Conservation (phyloP, 2,113 vertebrate species). For the Tringa solitaria region DNA sequence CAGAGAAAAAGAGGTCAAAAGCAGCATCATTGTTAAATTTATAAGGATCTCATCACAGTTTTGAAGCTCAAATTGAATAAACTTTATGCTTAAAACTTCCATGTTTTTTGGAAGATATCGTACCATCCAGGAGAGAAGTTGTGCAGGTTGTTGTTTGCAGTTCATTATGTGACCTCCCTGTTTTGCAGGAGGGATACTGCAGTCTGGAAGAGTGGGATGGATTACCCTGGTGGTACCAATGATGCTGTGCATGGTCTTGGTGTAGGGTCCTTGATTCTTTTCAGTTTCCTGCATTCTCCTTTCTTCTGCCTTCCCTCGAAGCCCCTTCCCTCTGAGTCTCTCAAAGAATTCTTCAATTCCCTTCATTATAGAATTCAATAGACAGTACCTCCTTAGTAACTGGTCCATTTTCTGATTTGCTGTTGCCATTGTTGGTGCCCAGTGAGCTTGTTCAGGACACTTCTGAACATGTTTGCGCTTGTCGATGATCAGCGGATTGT, state of each 20-base stretch:
- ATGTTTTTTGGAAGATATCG: background rate
- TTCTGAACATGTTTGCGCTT: background rate
- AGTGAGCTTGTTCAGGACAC: background rate
- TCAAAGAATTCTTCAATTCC: background rate
- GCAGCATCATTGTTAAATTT: background rate
- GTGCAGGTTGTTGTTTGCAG: background rate
- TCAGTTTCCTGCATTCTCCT: background rate
- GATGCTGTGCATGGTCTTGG: too few relatives aligned
- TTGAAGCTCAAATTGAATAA: background rate
- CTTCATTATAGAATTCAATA: background rate
- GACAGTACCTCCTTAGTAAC: background rate
- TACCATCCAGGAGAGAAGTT: background rate
- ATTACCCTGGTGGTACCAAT: background rate
- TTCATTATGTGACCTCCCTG: background rate
- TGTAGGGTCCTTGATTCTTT: background rate
- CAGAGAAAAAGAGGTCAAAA: background rate
- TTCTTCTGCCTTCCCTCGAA: background rate
- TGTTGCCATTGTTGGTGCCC: background rate
- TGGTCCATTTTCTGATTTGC: background rate
- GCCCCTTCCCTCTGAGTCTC: background rate
- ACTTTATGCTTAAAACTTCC: background rate
- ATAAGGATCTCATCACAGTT: background rate
- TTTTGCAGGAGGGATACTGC: background rate
- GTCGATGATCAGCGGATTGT: background rate
- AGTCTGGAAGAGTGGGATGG: background rate